Conservation (phyloP, 2,888 invertebrate species). For the Parochlus steinenii region DNA sequence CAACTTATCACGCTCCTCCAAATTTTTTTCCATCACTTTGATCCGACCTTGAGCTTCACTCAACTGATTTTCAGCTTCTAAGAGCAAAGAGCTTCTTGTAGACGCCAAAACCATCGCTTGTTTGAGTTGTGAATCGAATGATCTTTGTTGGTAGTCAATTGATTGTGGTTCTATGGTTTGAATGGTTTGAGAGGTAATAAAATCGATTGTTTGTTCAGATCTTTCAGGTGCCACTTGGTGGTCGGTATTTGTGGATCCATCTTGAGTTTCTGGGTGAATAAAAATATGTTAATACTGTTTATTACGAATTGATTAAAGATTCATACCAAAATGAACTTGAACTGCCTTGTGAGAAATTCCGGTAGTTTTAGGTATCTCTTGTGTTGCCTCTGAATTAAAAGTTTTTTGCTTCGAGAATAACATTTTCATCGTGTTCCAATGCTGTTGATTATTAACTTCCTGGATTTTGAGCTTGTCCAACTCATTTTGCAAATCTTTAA, state of each 20-base stretch:
- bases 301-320: neutral
- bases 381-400: neutral
- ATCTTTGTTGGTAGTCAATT: conserved; percentile 8
- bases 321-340: conserved; percentile 15
- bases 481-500: conserved; percentile 20
- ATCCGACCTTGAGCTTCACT: conserved; percentile 20
- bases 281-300: too few relatives aligned
- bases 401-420: conserved; percentile 18
- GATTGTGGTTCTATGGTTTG: neutral
- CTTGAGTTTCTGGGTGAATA: too few relatives aligned
- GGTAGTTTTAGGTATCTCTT: neutral
- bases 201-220: neutral
- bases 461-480: conserved; percentile 20
- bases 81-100: conserved; percentile 17
- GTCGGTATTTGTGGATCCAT: conserved; percentile 8
- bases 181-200: too few relatives aligned
- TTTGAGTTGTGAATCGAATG: conserved; percentile 16
- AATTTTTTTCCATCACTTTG: conserved; percentile 18
- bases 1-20: conserved; percentile 15
- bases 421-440: conserved; percentile 27
- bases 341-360: conserved; percentile 9
- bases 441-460: conserved; percentile 23
- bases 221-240: neutral
- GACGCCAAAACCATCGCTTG: conserved; percentile 17
- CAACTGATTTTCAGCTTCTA: conserved; percentile 15